phyloP scores from a whole-genome alignment of 2,113 vertebrate species.

The Phrynocephalus versicolor region DNA sequence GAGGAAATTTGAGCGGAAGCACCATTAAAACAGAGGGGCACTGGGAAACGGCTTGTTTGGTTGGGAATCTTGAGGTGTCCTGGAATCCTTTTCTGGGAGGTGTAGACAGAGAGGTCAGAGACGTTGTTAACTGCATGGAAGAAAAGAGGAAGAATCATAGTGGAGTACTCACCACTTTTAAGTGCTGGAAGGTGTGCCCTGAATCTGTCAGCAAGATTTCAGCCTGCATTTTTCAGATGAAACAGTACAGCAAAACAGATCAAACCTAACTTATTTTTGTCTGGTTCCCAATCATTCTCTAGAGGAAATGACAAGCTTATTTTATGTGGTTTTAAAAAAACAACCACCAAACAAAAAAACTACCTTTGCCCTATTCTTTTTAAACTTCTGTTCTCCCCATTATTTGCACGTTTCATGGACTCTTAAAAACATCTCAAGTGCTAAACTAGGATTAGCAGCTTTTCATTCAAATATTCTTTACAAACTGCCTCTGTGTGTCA shows the following conservation, averaged over 20 bases:
- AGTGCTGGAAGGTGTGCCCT: conserved; percentile 66
- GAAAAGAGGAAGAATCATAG: conserved; percentile 59
- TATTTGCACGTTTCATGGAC: conserved; percentile 37
- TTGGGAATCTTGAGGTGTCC: conserved; percentile 59
- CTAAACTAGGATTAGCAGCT: conserved; percentile 62
- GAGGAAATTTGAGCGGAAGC: conserved; percentile 28
- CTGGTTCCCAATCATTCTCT: conserved; percentile 55
- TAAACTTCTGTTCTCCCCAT: conserved; percentile 56
- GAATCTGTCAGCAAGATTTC: conserved; percentile 76
- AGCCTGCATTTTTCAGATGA: conserved; percentile 60
- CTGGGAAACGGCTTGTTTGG: conserved; percentile 21
- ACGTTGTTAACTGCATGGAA: conserved; percentile 60
- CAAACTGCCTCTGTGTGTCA: conserved; percentile 37
- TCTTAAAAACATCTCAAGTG: conserved; percentile 37
- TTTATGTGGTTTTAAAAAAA: conserved; percentile 48
- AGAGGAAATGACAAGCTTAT: conserved; percentile 64
- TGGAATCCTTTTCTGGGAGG: conserved; percentile 68
- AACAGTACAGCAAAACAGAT: conserved; percentile 67
- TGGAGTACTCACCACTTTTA: conserved; percentile 60
- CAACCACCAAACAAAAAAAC: no score
- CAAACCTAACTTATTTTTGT: conserved; percentile 63
- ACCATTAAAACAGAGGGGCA: conserved; percentile 31
- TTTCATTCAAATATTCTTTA: conserved; percentile 48
- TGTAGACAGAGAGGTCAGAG: conserved; percentile 73
- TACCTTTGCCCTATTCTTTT: conserved; percentile 32